These are phyloP conservation scores for Muscicapa striata DNA, from an alignment of 2,797 vertebrate species.

Conservation along the genomic window DNA sequence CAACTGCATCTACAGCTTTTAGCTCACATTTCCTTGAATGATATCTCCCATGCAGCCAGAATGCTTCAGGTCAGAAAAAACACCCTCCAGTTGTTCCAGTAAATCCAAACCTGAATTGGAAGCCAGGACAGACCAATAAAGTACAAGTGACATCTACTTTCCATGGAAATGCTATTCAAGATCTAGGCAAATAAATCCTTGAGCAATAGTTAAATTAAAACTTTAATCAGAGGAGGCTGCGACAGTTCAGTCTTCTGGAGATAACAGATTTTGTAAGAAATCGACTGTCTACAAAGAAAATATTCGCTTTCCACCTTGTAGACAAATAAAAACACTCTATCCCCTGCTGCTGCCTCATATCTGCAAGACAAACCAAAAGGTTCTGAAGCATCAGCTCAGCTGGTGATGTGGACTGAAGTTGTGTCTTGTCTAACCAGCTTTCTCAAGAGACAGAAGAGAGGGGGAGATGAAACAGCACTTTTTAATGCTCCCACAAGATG, in stretches of 20 bases:
- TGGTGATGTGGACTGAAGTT: background rate
- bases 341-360: background rate
- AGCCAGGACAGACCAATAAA: background rate
- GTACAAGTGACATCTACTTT: background rate
- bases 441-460: background rate
- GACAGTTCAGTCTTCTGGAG: background rate
- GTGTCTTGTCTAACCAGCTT: background rate
- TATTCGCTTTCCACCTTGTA: background rate
- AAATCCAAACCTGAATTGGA: background rate
- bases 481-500: background rate
- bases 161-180: background rate
- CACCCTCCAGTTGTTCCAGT: background rate
- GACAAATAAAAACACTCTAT: background rate
- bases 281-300: background rate
- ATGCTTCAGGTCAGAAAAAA: background rate
- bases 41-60: background rate
- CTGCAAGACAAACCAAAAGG: background rate
- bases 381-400: background rate
- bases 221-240: background rate
- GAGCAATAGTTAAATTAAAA: background rate
- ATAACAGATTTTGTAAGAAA: background rate
- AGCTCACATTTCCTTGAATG: background rate
- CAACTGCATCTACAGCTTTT: background rate
- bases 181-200: constrained; percentile 1
- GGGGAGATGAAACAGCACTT: background rate